These are phyloP conservation scores for Halichondria panicea DNA, from an alignment of 37 sponge, comb jelly and placozoan species.

Conservation along the genomic window DNA sequence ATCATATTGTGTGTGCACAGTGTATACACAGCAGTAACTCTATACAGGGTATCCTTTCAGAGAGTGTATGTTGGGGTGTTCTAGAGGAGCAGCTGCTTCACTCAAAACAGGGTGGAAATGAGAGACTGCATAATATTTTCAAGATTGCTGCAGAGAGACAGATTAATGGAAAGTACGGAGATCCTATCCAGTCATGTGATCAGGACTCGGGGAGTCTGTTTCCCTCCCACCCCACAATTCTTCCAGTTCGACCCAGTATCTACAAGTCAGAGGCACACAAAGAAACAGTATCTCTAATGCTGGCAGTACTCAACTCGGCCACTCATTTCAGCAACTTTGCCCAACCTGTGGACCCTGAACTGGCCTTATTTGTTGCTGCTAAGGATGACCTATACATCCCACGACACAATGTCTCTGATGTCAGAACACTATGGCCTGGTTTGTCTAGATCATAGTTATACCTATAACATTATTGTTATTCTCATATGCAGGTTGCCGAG, in stretches of 20 bases:
- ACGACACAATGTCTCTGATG: slow-evolving; percentile 27
- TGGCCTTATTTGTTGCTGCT: slow-evolving; percentile 59
- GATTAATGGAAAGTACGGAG: too few relatives aligned
- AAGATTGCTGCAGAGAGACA: background rate
- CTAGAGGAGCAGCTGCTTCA: slow-evolving; percentile 62
- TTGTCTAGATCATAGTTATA: background rate
- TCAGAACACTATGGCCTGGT: slow-evolving; percentile 80
- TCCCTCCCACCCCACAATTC: too few relatives aligned
- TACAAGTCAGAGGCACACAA: too few relatives aligned
- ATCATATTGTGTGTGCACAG: background rate
- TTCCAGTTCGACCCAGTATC: background rate
- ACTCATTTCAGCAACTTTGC: slow-evolving; percentile 69
- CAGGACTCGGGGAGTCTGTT: too few relatives aligned
- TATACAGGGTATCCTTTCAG: slow-evolving; percentile 60
- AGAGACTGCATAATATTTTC: slow-evolving; percentile 6
- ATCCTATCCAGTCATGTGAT: too few relatives aligned
- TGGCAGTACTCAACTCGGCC: slow-evolving; percentile 43
- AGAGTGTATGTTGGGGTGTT: slow-evolving; percentile 57
- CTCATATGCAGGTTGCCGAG: slow-evolving; percentile 57
- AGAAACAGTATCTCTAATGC: slow-evolving; percentile 39
- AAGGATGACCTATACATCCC: slow-evolving; percentile 77
- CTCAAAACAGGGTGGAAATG: slow-evolving; percentile 20
- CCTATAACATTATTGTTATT: background rate
- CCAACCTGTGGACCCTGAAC: slow-evolving; percentile 27
- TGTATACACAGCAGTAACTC: background rate